Percentiles rank a stretch among this genome's conserved stretches.
Conservation (phyloP, 2,113 vertebrate genomes). For the Naja naja region DNA sequence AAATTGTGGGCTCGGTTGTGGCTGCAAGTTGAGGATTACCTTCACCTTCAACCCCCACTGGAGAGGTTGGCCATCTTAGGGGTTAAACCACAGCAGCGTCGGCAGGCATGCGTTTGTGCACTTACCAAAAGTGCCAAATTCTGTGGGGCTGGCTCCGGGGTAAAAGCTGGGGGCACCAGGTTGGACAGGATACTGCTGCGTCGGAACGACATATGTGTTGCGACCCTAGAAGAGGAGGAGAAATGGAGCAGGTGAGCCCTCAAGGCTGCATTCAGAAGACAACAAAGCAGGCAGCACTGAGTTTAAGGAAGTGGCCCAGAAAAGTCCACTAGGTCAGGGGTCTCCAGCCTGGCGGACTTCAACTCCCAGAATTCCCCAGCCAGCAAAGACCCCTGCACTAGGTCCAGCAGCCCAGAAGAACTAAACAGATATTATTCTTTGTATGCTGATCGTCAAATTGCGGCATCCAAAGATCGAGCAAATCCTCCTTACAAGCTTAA, state of each 20-base stretch:
- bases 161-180: slow-evolving; percentile 90
- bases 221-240: slow-evolving; percentile 75
- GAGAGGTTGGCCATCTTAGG: neutral
- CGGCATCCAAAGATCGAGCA: neutral
- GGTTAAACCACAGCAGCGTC: too few species aligned
- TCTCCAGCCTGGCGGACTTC: too few species aligned
- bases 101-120: neutral
- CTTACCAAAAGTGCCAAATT: slow-evolving; percentile 92
- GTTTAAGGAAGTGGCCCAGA: neutral
- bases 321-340: too few species aligned
- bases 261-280: fast-evolving
- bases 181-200: slow-evolving; percentile 92
- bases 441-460: neutral
- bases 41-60: neutral
- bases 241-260: neutral
- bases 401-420: neutral
- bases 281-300: neutral
- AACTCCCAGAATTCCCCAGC: too few species aligned
- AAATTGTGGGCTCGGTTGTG: neutral
- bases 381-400: too few species aligned
- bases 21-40: neutral
- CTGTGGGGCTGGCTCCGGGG: slow-evolving; percentile 88
- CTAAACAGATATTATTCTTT: neutral
- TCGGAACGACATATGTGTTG: slow-evolving; percentile 86
- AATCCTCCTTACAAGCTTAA: neutral